Conservation (phyloP, 2,113 vertebrate species). For the Egretta garzetta region DNA sequence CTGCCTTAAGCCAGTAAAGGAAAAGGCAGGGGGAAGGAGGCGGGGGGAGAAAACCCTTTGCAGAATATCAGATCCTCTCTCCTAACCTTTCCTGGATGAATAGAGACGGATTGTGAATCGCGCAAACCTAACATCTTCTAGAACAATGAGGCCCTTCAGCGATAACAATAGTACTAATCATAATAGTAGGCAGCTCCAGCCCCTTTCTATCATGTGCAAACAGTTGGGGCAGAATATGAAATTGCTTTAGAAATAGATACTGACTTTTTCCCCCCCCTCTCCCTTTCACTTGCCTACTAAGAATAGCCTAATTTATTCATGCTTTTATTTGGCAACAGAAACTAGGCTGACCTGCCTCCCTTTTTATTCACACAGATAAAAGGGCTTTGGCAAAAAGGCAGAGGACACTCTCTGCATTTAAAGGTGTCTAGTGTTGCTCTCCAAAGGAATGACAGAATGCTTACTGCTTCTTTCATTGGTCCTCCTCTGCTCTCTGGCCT, state of each 20-base stretch:
- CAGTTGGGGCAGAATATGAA: slow-evolving; percentile 70
- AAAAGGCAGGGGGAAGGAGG: not conserved
- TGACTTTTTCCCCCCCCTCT: slow-evolving; percentile 2
- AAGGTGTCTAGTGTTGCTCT: slow-evolving; percentile 65
- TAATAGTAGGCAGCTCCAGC: slow-evolving; percentile 67
- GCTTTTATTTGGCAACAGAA: slow-evolving; percentile 65
- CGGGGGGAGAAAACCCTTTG: slow-evolving; percentile 3
- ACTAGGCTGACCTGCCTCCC: slow-evolving; percentile 60
- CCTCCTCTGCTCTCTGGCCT: slow-evolving; percentile 34
- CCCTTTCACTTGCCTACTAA: slow-evolving; percentile 71
- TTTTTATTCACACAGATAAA: slow-evolving; percentile 64
- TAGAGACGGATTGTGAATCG: slow-evolving; percentile 58
- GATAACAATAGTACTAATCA: slow-evolving; percentile 63
- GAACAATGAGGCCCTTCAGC: slow-evolving; percentile 63
- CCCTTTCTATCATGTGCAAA: slow-evolving; percentile 68
- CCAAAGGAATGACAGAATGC: slow-evolving; percentile 74
- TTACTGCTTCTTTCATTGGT: slow-evolving; percentile 73
- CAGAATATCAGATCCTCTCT: slow-evolving; percentile 66
- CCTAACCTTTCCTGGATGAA: slow-evolving; percentile 62
- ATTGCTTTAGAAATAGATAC: slow-evolving; percentile 70
- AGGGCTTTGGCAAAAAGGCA: slow-evolving; percentile 57
- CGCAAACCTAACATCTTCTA: slow-evolving; percentile 68
- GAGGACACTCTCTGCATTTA: slow-evolving; percentile 53
- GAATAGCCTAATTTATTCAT: slow-evolving; percentile 78
- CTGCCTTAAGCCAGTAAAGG: slow-evolving; percentile 64